Percentiles rank a stretch among this genome's conserved stretches.
Conservation (phyloP, 2,888 invertebrate genomes). For the Melanostoma scalare region DNA sequence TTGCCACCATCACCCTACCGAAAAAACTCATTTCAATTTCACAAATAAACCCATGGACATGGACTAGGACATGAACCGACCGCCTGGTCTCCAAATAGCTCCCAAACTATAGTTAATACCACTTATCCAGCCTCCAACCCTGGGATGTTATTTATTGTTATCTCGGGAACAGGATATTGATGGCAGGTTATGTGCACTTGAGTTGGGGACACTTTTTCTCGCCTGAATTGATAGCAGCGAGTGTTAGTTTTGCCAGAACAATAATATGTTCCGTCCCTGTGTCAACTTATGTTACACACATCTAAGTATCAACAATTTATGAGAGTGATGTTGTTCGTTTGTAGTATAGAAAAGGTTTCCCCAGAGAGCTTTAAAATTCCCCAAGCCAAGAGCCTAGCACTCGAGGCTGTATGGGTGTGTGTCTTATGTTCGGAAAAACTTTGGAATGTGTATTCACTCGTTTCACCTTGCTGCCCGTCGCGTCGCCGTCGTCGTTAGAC, state of each 20-base stretch:
- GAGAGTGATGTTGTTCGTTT: slow-evolving; percentile 22
- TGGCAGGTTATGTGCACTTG: slow-evolving; percentile 70
- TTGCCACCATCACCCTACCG: slow-evolving; percentile 8
- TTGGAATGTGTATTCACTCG: slow-evolving; percentile 2
- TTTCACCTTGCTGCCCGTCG: background rate
- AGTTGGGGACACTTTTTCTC: slow-evolving; percentile 70
- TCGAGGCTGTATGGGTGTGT: background rate
- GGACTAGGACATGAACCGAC: background rate
- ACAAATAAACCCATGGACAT: slow-evolving; percentile 20
- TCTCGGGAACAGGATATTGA: slow-evolving; percentile 71
- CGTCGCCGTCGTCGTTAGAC: background rate
- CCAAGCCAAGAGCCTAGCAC: background rate
- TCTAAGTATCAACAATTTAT: slow-evolving; percentile 16
- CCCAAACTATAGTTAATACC: slow-evolving; percentile 3
- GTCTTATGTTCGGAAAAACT: background rate
- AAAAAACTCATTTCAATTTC: slow-evolving; percentile 56
- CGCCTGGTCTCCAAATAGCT: background rate
- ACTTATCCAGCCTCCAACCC: slow-evolving; percentile 10
- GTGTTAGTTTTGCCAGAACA: slow-evolving; percentile 29
- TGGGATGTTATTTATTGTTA: slow-evolving; percentile 62
- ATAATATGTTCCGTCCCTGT: slow-evolving; percentile 46
- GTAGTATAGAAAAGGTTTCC: slow-evolving; percentile 24
- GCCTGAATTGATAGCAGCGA: slow-evolving; percentile 42
- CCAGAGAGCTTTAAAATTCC: slow-evolving; percentile 64
- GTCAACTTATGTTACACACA: slow-evolving; percentile 66